Evolutionary conservation across 2,888 invertebrate genomes (phyloP), one percentile per base, ranked within the genome.

Genomic region (Drosophila mercatorum): DNA sequence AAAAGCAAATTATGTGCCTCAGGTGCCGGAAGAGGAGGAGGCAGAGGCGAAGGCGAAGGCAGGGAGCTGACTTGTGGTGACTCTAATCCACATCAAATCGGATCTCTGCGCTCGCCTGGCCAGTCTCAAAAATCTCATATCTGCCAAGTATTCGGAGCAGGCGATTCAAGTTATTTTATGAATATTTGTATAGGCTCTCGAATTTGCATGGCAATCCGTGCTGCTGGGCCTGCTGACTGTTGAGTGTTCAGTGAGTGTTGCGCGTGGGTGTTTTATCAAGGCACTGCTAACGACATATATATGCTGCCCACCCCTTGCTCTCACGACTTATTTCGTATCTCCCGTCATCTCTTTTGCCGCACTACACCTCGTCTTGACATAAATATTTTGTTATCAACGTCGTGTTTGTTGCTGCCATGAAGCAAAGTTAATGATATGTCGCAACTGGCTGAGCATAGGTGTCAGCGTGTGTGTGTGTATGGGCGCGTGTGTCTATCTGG

Each of bases 361-460:
- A 55, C 61, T 53, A 17, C 44, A 49, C 66, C 68, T 63, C 41
- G 49, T 36, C 64, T 57, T 66, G 55, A 36, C 59, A 62, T 40
- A 60, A 65, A 59, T 41, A 62, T 55, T 63, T 49, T 40, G 61
- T 70, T 66, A 68, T 60, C 63, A 60, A 38, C 47, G 51, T 53
- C 56, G 40, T 49, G 31, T 28, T 61, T 61, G 60, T 58, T 58
- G 59, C 66, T 70, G 68, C 52, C 69, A 69, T 89, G 83, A 84
- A 89, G 81, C 75, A 83, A 78, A 88, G 87, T 86, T 86, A 89
- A 83, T 83, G 87, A 88, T 88, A 83, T 80, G 88, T 85, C 80
- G 70, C 80, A 73, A 73, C 60, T 63, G 60, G 40, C 71, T 64
- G 71, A 51, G 70, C 56, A 31, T 65, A 61, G 31, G 49, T 49